Percentiles rank a stretch among this genome's conserved stretches.
Evolutionary conservation across 2,113 vertebrate genomes (phyloP).

Genomic region (Mugil cephalus): DNA sequence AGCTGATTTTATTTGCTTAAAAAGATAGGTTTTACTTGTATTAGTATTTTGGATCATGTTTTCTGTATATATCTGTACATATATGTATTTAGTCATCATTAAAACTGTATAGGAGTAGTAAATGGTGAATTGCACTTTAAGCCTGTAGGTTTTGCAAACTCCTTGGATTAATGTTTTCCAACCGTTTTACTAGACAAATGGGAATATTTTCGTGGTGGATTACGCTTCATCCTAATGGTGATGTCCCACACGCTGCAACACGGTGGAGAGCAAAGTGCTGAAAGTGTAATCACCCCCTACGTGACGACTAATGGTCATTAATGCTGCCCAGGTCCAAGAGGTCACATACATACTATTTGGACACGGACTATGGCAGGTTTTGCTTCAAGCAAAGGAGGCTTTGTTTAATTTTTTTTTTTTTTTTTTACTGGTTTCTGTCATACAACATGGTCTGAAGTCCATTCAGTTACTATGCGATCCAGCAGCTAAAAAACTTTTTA

Average conservation of each 20-base stretch:
- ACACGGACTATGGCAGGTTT: background rate
- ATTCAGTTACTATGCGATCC: too few relatives aligned
- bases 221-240: conserved; percentile 84
- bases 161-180: conserved; percentile 50
- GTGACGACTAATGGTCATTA: conserved; percentile 40
- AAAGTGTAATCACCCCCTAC: conserved; percentile 79
- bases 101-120: background rate
- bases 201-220: conserved; percentile 84
- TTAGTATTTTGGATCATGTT: background rate
- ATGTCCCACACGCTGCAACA: conserved; percentile 65
- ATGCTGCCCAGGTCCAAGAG: conserved; percentile 4
- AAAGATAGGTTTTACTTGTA: background rate
- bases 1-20: background rate
- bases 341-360: conserved; percentile 21
- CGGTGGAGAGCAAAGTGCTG: conserved; percentile 62
- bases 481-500: background rate
- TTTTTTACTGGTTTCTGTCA: background rate
- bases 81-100: background rate
- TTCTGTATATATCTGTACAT: background rate
- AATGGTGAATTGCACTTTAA: conserved; percentile 9
- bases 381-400: background rate
- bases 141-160: conserved; percentile 10
- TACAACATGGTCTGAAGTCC: too few relatives aligned
- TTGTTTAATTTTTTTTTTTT: background rate
- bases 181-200: conserved; percentile 85